Percentiles rank a stretch among this genome's conserved stretches.
Evolutionary conservation across 2,888 invertebrate species (phyloP).

Genomic region (Microchrysa polita): DNA sequence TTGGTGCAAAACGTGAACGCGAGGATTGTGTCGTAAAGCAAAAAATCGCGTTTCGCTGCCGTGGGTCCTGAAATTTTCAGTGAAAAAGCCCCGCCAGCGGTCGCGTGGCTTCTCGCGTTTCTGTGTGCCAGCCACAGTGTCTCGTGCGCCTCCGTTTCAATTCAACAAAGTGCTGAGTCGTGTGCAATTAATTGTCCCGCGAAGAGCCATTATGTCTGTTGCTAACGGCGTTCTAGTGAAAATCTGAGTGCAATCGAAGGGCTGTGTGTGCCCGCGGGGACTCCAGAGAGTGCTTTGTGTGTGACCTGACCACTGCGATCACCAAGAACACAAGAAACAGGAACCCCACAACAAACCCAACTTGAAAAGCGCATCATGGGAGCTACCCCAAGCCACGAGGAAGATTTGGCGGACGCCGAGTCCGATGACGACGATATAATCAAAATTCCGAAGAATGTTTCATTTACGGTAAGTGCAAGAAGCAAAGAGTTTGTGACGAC

Average conservation of each 20-base stretch:
- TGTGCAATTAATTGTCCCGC: background rate
- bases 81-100: constrained; percentile 33
- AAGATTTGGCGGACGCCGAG: constrained; percentile 46
- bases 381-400: constrained; percentile 49
- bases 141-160: background rate
- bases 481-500: background rate
- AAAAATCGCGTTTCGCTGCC: constrained; percentile 15
- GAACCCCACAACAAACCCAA: constrained; percentile 12
- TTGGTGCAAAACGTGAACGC: constrained; percentile 37
- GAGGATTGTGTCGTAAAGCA: constrained; percentile 11
- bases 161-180: constrained; percentile 6
- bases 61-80: constrained; percentile 23
- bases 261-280: constrained; percentile 5
- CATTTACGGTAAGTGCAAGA: constrained; percentile 46
- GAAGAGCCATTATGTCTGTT: constrained; percentile 31
- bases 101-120: background rate
- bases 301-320: constrained; percentile 19
- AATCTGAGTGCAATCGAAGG: background rate
- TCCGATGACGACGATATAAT: constrained; percentile 50
- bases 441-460: constrained; percentile 47
- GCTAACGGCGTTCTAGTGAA: constrained; percentile 8
- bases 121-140: constrained; percentile 14
- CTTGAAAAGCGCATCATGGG: constrained; percentile 46
- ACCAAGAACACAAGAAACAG: constrained; percentile 17
- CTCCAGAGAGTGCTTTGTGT: constrained; percentile 25